These are phyloP conservation scores for Apodemia hepburni DNA, from an alignment of 2,888 invertebrate genomes.

Conservation along the genomic window DNA sequence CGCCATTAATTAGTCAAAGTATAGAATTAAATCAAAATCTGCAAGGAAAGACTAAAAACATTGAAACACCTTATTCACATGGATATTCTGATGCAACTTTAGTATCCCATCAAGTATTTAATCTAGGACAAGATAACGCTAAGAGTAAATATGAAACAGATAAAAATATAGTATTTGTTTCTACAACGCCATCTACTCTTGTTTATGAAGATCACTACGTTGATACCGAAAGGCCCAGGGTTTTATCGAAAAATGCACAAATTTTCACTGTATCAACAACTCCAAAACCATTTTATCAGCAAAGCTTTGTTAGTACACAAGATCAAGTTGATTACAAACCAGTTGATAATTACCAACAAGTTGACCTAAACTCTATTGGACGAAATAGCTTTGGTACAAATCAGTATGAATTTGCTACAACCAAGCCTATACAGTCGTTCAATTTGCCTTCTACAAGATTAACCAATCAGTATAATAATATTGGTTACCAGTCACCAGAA, in stretches of 20 bases:
- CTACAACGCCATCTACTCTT: constrained; percentile 59
- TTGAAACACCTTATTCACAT: constrained; percentile 44
- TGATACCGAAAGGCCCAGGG: constrained; percentile 51
- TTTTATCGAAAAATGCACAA: constrained; percentile 44
- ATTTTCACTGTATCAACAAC: constrained; percentile 47
- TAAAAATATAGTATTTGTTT: constrained; percentile 53
- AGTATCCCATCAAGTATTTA: constrained; percentile 66
- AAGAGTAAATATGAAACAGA: constrained; percentile 43
- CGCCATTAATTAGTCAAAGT: constrained; percentile 37
- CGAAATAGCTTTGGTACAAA: background rate
- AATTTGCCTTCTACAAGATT: constrained; percentile 49
- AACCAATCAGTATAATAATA: constrained; percentile 50
- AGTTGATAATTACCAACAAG: constrained; percentile 40
- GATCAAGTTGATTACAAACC: constrained; percentile 47
- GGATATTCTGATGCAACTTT: constrained; percentile 62
- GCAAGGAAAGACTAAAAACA: constrained; percentile 62
- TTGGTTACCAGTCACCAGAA: constrained; percentile 56
- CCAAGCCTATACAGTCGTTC: constrained; percentile 51
- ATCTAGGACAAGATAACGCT: constrained; percentile 42
- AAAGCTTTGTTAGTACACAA: constrained; percentile 45
- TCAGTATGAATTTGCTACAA: constrained; percentile 45
- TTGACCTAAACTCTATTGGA: constrained; percentile 44
- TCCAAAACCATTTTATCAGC: constrained; percentile 46
- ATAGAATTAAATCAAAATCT: constrained; percentile 34
- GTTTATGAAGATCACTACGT: constrained; percentile 62